phyloP scores from a whole-genome alignment of 2,888 invertebrate genomes.

The Troilus luridus region DNA sequence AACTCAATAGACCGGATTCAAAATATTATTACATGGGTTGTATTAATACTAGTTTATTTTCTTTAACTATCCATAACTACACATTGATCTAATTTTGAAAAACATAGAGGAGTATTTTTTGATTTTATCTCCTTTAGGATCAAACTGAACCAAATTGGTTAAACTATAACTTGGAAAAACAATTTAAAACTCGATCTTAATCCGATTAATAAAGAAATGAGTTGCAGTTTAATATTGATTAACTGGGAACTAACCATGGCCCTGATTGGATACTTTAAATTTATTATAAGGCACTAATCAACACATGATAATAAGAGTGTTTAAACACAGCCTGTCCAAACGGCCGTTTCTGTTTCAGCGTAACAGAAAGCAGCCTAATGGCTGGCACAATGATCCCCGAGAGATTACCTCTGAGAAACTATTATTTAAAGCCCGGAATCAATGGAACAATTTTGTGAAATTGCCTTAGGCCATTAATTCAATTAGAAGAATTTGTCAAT shows the following conservation, averaged over 20 bases:
- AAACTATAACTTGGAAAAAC: too few species aligned
- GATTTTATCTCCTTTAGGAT: too few species aligned
- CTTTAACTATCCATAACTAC: too few species aligned
- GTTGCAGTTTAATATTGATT: background rate
- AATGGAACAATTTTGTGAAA: slow-evolving; percentile 27
- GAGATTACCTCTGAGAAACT: slow-evolving; percentile 37
- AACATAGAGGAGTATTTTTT: too few species aligned
- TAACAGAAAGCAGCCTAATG: slow-evolving; percentile 12
- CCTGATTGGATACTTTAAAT: background rate
- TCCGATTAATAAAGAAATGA: background rate
- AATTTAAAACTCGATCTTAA: background rate
- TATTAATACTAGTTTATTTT: too few species aligned
- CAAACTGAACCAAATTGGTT: too few species aligned
- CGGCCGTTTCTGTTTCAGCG: background rate
- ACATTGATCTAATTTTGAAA: too few species aligned
- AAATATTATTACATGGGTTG: too few species aligned
- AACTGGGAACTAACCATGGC: background rate
- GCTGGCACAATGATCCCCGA: background rate
- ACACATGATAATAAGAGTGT: background rate
- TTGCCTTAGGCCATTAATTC: background rate
- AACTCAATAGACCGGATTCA: too few species aligned
- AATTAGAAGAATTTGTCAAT: slow-evolving; percentile 26
- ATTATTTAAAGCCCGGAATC: background rate
- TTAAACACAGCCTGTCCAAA: background rate
- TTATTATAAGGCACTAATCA: background rate